Conservation (phyloP, 2,113 vertebrate genomes). For the Trichomycterus rosablanca region DNA sequence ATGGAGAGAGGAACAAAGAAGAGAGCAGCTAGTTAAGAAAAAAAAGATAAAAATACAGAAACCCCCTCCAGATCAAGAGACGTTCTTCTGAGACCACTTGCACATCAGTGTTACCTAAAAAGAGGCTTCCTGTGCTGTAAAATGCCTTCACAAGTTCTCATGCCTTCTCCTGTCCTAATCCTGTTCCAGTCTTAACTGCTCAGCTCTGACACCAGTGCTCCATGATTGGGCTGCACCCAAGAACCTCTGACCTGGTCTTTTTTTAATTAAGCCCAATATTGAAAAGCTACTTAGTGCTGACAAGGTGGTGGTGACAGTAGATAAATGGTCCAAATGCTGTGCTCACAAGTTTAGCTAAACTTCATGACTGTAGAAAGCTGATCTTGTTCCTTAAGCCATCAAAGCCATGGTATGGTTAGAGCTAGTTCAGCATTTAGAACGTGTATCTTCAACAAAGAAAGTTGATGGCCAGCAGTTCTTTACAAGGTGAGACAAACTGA, state of each 20-base stretch:
- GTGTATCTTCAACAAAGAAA: too few relatives aligned
- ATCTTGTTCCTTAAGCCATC: too few relatives aligned
- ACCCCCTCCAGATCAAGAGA: slow-evolving; percentile 11
- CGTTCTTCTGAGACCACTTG: neutral
- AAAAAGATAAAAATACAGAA: neutral
- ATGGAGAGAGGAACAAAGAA: neutral
- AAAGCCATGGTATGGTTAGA: too few relatives aligned
- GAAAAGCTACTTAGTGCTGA: neutral
- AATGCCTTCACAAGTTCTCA: slow-evolving; percentile 5
- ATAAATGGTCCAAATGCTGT: too few relatives aligned
- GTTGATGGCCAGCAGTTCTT: too few relatives aligned
- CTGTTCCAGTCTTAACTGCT: slow-evolving; percentile 15
- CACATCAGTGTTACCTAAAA: slow-evolving; percentile 20
- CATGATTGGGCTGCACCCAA: neutral
- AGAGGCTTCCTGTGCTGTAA: slow-evolving; percentile 20
- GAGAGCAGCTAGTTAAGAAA: neutral
- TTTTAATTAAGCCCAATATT: neutral
- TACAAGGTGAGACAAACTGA: too few relatives aligned
- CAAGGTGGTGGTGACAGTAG: too few relatives aligned
- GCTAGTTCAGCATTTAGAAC: too few relatives aligned
- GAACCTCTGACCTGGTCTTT: neutral
- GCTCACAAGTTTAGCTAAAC: too few relatives aligned
- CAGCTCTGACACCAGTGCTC: neutral
- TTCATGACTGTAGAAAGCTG: too few relatives aligned
- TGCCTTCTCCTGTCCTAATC: too few relatives aligned